Base-by-base conservation (phyloP, 2,888 invertebrate genomes). In the Hyalella azteca region DNA sequence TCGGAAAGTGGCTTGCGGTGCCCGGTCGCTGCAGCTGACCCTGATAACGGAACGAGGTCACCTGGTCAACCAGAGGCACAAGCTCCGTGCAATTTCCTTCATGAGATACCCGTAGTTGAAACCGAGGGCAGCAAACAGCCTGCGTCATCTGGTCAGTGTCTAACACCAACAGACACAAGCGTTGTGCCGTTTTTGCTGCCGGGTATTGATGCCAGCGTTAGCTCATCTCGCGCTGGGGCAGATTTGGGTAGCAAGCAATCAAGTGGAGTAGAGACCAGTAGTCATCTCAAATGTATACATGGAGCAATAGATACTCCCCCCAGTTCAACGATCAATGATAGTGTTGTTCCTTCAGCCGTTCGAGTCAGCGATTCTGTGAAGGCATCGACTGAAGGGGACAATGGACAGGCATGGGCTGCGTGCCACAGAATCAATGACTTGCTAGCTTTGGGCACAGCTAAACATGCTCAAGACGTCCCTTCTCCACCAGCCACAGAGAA, bases 31-130 rank as follows among this genome's bases (percentile, higher is more conserved):
- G 66, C 39, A 19, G 15, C 66, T 66, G 66, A 66, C 66, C 66
- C 66, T 66, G 36, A 66, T 66, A 36, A 66, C 66, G n/a, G 66
- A 66, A 66, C 66, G 66, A 36, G 66, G 66, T 66, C 66, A 66
- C n/a, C 36, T 29, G 39, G 66, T 15, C 66, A 36, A 11, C 66
- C 66, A 36, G 29, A 36, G 66, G 36, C 66, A 36, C 36, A 66
- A 11, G 39, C 54, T 22, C 29, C 22, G 22, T 22, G 29, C 3
- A 54, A 26, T 54, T 19, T 19, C 19, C 54, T 7, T 19, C 66
- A 66, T 36, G 36, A 66, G 36, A 66, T 66, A 36, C 66, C 66
- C 36, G 29, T 36, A 29, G 66, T 36, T 13, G 36, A 32, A 19
- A 22, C 2, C 36, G 29, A 32, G 15, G 36, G 29, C n/a, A 36